Evolutionary conservation across 2,888 invertebrate genomes (phyloP).

Genomic region (Norana najaformis): DNA sequence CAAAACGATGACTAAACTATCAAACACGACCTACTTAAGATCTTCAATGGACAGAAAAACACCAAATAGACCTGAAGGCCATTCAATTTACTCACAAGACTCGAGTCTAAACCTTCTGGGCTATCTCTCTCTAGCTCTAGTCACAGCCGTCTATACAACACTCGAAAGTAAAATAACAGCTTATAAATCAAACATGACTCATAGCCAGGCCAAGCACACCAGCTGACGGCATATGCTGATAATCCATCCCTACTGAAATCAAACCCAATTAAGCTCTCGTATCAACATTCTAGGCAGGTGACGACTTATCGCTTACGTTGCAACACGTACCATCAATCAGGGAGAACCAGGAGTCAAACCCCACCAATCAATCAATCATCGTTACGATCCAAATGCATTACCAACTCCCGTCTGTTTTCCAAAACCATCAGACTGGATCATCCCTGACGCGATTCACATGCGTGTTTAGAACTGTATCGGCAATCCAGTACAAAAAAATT

Average conservation of each 20-base stretch:
- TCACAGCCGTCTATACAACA: neutral
- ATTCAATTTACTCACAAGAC: neutral
- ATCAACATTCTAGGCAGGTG: too few species aligned
- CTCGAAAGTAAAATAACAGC: neutral
- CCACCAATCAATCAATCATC: neutral
- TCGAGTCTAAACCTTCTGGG: neutral
- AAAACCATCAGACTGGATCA: neutral
- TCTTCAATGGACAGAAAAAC: neutral
- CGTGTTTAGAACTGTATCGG: too few species aligned
- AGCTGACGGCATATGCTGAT: neutral
- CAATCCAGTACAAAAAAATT: neutral
- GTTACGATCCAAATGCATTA: neutral
- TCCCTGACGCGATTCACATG: neutral
- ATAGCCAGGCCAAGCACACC: neutral
- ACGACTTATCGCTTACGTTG: neutral
- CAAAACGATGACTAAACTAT: neutral
- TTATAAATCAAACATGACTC: neutral
- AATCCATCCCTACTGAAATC: neutral
- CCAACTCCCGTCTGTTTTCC: neutral
- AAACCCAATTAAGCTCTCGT: too few species aligned
- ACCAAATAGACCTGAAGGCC: neutral
- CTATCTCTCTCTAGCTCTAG: too few species aligned
- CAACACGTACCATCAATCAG: neutral
- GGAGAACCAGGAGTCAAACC: neutral
- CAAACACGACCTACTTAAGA: neutral